Conservation (phyloP, 1,140 invertebrate genomes). For the Drosophila equinoxialis region DNA sequence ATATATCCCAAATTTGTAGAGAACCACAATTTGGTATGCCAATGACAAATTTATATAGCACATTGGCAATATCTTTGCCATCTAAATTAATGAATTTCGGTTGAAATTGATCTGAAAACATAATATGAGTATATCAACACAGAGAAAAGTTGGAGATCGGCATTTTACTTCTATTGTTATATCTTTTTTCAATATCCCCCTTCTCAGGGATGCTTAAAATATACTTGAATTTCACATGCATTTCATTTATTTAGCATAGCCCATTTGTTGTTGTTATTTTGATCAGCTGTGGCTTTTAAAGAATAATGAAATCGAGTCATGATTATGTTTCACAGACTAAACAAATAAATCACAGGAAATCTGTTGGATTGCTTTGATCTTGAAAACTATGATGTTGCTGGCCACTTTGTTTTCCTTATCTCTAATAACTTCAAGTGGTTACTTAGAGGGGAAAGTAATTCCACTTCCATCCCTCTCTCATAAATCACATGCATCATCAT, state of each 20-base stretch:
- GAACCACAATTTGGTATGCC: constrained; percentile 89
- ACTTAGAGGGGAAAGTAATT: not conserved
- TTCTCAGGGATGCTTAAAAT: too few species aligned
- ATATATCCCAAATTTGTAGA: constrained; percentile 89
- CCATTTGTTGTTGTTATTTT: not conserved
- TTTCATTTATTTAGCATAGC: not conserved
- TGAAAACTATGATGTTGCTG: too few species aligned
- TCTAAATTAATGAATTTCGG: constrained; percentile 87
- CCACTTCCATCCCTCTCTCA: constrained; percentile 12
- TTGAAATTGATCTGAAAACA: constrained; percentile 84
- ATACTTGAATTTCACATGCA: not conserved
- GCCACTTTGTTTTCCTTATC: not conserved
- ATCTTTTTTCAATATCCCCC: too few species aligned
- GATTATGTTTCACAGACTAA: constrained; percentile 20
- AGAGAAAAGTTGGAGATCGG: not conserved
- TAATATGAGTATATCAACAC: not conserved
- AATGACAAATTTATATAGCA: constrained; percentile 84
- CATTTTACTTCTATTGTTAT: too few species aligned
- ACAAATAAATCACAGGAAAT: constrained; percentile 28
- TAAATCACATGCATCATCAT: constrained; percentile 43
- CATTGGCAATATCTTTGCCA: constrained; percentile 83
- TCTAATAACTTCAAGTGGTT: constrained; percentile 10
- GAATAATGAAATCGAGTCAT: not conserved
- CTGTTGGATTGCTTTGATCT: not conserved
- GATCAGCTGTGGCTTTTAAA: not conserved